These are phyloP conservation scores for rabbit (Oryctolagus cuniculus) DNA, from an alignment of 2,113 vertebrate species.

Conservation along the genomic window mOryCun1.1 NC_091438.1:138629001-138629500, in stretches of 20 bases:
- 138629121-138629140: not conserved
- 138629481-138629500: conserved; percentile 25
- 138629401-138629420: not conserved
- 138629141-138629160: not conserved
- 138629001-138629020: not conserved
- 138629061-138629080: not conserved
- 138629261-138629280: not conserved
- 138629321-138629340: not conserved
- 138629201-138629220: not conserved
- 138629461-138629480: not conserved
- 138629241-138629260: not conserved
- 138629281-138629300: no score
- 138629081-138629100: not conserved
- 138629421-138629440: not conserved
- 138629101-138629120: not conserved
- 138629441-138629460: not conserved
- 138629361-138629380: not conserved
- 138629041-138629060: not conserved
- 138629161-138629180: accelerated
- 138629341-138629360: not conserved
- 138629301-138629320: not conserved
- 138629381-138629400: not conserved
- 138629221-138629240: not conserved
- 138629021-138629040: not conserved
- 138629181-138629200: not conserved